Conservation (phyloP, 2,113 vertebrate species). For the Psophia crepitans region DNA sequence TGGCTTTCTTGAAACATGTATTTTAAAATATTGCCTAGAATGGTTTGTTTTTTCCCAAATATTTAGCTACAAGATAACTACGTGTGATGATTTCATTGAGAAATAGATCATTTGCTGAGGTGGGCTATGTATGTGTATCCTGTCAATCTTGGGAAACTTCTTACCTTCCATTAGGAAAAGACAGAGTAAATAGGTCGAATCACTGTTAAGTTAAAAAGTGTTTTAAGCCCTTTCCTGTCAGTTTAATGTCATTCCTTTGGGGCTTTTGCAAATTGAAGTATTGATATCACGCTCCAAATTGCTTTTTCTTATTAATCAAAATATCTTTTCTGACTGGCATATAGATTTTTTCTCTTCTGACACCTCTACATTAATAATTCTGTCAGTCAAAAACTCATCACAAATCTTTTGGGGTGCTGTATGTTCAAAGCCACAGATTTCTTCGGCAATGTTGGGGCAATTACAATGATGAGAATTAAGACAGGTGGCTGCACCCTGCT, state of each 20-base stretch:
- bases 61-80: background rate
- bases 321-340: background rate
- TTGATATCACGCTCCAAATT: background rate
- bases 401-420: background rate
- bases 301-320: background rate
- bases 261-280: background rate
- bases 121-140: background rate
- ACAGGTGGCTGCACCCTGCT: fast-evolving
- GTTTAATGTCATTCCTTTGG: background rate
- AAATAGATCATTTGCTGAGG: background rate
- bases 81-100: background rate
- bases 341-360: background rate
- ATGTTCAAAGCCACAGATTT: background rate
- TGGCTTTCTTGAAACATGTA: background rate
- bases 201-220: background rate
- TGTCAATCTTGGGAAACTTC: background rate
- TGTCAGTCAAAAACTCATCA: background rate
- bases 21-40: background rate
- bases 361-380: background rate
- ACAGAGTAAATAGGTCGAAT: background rate
- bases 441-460: background rate
- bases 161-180: background rate
- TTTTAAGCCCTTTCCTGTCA: background rate
- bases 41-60: background rate
- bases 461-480: background rate